Conservation (phyloP, 2,888 invertebrate species). For the Erebia epiphron region DNA sequence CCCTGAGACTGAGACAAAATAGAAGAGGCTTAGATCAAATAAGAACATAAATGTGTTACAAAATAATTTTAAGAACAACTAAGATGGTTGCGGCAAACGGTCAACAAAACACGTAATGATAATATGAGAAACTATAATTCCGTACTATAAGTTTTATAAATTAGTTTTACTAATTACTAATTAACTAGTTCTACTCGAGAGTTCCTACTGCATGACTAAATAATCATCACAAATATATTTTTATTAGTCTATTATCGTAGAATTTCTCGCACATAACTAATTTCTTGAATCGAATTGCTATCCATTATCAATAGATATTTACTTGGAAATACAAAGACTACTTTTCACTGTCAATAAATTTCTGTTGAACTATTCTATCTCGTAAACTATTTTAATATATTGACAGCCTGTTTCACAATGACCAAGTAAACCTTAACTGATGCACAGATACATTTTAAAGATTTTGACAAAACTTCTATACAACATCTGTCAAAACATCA, state of each 20-base stretch:
- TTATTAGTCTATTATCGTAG: too few species aligned
- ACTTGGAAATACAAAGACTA: background rate
- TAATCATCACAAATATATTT: background rate
- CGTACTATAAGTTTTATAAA: background rate
- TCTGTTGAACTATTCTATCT: too few species aligned
- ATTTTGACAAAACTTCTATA: too few species aligned
- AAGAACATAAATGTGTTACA: slow-evolving; percentile 51
- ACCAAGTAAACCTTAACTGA: too few species aligned
- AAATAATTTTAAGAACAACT: slow-evolving; percentile 60
- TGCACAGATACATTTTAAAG: too few species aligned
- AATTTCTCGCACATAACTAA: background rate
- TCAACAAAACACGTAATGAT: background rate
- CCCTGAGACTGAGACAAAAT: slow-evolving; percentile 77
- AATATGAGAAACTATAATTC: background rate
- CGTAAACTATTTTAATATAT: too few species aligned
- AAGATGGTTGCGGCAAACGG: slow-evolving; percentile 31
- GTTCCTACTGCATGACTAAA: slow-evolving; percentile 4
- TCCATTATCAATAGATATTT: background rate
- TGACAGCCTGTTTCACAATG: too few species aligned
- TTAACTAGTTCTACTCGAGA: background rate
- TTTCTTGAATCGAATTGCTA: background rate
- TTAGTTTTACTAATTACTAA: too few species aligned
- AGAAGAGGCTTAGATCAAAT: slow-evolving; percentile 75
- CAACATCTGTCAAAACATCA: too few species aligned
- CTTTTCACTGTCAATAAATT: too few species aligned